These are phyloP conservation scores for Baronia brevicornis DNA, from an alignment of 2,888 invertebrate genomes.

Conservation along the genomic window DNA sequence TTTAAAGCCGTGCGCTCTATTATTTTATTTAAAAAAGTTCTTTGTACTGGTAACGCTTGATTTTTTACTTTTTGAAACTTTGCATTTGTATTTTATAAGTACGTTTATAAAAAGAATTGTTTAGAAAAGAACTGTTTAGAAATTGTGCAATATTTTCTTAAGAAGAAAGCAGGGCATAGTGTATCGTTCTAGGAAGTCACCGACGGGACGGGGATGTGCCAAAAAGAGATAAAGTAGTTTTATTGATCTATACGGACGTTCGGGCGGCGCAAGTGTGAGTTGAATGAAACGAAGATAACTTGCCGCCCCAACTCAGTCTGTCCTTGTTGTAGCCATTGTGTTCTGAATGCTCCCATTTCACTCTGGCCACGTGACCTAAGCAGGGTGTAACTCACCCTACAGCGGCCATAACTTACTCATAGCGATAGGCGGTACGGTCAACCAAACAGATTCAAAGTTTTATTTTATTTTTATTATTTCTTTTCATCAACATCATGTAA, in stretches of 20 bases:
- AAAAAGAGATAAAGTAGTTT: conserved; percentile 78
- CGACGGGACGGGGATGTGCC: conserved; percentile 74
- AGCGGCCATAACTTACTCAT: conserved; percentile 75
- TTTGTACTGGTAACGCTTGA: conserved; percentile 20
- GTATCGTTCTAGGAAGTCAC: conserved; percentile 69
- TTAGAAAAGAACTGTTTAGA: conserved; percentile 14
- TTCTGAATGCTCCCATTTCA: conserved; percentile 48
- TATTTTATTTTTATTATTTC: conserved; percentile 41
- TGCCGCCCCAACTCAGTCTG: conserved; percentile 65
- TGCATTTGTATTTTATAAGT: conserved; percentile 2
- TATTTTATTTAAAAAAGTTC: conserved; percentile 32
- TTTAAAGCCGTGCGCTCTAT: conserved; percentile 20
- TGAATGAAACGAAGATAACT: conserved; percentile 76
- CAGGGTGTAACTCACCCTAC: conserved; percentile 77
- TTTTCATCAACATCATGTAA: conserved; percentile 24
- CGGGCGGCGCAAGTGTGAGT: conserved; percentile 72
- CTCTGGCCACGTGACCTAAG: conserved; percentile 73
- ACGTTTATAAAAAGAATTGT: no score
- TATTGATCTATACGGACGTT: conserved; percentile 77
- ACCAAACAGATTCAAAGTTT: conserved; percentile 55
- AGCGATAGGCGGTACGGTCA: conserved; percentile 73
- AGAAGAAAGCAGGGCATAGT: conserved; percentile 52
- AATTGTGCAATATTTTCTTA: conserved; percentile 27
- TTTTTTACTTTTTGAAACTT: conserved; percentile 15
- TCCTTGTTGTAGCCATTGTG: conserved; percentile 41